Percentiles rank a stretch among this genome's conserved stretches.
These are phyloP conservation scores for Corticium candelabrum DNA, from an alignment of 37 sponge, comb jelly and placozoan genomes.

Conservation along the genomic window DNA sequence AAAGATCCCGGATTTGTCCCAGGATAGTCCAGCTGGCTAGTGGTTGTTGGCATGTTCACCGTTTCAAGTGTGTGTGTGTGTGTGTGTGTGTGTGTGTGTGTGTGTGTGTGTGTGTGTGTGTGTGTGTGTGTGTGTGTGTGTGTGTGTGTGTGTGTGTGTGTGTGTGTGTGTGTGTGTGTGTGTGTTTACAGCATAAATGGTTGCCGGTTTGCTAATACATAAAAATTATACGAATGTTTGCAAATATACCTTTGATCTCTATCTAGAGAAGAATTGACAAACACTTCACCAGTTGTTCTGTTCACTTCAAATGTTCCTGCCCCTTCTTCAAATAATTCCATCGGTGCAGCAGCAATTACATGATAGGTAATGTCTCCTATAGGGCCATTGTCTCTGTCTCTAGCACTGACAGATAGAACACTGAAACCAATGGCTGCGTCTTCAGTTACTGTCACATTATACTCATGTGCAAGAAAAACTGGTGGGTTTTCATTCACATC, in stretches of 20 bases:
- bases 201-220: too few species aligned
- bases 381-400: slow-evolving; percentile 36
- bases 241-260: not conserved
- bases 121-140: too few species aligned
- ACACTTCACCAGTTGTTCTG: not conserved
- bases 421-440: slow-evolving; percentile 6
- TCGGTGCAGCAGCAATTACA: not conserved
- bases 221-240: too few species aligned
- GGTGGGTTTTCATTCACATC: slow-evolving; percentile 21
- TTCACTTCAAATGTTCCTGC: not conserved
- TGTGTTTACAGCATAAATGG: too few species aligned
- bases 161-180: too few species aligned
- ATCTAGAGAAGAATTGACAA: not conserved
- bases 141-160: too few species aligned
- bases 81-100: too few species aligned
- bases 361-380: not conserved
- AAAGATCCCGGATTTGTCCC: too few species aligned
- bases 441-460: not conserved
- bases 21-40: too few species aligned
- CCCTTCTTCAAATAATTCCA: not conserved
- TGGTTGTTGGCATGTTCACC: too few species aligned
- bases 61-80: too few species aligned
- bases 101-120: too few species aligned
- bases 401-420: slow-evolving; percentile 35
- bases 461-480: not conserved